Percentiles rank a stretch among this genome's conserved stretches.
These are phyloP conservation scores for Calameuta filiformis DNA, from an alignment of 2,888 invertebrate species.

Conservation along the genomic window DNA sequence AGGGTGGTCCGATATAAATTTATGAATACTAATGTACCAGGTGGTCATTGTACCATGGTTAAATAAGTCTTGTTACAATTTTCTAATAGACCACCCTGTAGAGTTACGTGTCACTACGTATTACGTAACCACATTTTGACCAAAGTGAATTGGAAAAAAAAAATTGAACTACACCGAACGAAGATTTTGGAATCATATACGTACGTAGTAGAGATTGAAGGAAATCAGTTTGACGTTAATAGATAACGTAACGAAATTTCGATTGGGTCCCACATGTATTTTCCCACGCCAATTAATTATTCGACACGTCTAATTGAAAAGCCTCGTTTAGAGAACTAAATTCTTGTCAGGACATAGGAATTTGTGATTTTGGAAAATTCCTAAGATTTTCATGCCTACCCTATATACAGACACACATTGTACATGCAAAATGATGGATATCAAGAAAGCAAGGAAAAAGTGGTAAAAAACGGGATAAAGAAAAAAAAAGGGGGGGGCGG, in stretches of 20 bases:
- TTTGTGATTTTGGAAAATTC: background rate
- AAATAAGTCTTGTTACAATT: background rate
- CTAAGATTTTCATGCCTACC: background rate
- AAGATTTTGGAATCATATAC: constrained; percentile 6
- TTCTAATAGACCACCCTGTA: background rate
- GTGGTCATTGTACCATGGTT: background rate
- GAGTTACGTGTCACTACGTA: background rate
- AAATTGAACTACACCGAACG: constrained; percentile 15
- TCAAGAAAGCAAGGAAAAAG: background rate
- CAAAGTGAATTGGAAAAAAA: constrained; percentile 5
- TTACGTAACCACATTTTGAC: background rate
- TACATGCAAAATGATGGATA: background rate
- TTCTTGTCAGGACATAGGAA: background rate
- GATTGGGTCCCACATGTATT: constrained; percentile 15
- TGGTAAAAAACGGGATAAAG: background rate
- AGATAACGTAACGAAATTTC: background rate
- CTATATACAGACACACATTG: background rate
- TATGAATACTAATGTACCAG: background rate
- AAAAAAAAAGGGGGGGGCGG: background rate
- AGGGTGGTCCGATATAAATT: background rate
- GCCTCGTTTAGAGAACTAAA: constrained; percentile 48
- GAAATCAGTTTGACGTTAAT: background rate
- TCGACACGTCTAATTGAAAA: constrained; percentile 55
- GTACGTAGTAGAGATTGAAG: background rate
- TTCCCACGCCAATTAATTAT: constrained; percentile 55